phyloP scores from a whole-genome alignment of 2,113 vertebrate genomes.

The Pseudopipra pipra region DNA sequence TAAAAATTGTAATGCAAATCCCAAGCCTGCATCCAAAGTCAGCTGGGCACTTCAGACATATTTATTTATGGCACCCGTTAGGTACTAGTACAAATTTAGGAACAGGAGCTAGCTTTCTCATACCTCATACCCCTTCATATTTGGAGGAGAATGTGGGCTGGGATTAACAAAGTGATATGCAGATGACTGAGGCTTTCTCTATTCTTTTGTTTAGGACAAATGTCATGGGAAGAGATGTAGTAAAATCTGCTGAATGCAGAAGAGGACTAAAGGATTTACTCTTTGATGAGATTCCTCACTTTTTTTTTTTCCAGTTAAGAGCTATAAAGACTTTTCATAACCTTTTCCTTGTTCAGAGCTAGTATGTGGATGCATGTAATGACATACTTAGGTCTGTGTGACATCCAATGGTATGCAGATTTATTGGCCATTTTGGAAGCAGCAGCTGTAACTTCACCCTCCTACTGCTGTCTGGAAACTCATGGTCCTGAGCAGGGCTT shows the following conservation, averaged over 20 bases:
- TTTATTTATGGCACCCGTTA: background rate
- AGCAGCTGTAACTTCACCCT: background rate
- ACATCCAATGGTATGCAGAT: background rate
- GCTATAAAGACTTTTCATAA: background rate
- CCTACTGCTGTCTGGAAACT: background rate
- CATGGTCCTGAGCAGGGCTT: background rate
- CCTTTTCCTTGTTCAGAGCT: background rate
- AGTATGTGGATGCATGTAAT: background rate
- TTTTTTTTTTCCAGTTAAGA: background rate
- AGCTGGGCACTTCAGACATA: background rate
- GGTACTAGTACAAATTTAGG: background rate
- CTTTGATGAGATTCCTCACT: background rate
- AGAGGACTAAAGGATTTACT: background rate
- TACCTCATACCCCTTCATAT: background rate
- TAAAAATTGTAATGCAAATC: background rate
- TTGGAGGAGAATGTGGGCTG: background rate
- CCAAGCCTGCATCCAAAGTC: background rate
- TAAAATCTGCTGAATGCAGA: background rate
- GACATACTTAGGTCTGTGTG: background rate
- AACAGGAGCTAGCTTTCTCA: background rate
- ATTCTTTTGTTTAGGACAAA: background rate
- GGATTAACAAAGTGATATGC: background rate
- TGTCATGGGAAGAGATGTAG: background rate
- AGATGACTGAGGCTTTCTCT: background rate
- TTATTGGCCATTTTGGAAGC: background rate